Percentiles rank a stretch among this genome's conserved stretches.
Conservation (phyloP, 2,888 invertebrate species). For the Cantharis lateralis region DNA sequence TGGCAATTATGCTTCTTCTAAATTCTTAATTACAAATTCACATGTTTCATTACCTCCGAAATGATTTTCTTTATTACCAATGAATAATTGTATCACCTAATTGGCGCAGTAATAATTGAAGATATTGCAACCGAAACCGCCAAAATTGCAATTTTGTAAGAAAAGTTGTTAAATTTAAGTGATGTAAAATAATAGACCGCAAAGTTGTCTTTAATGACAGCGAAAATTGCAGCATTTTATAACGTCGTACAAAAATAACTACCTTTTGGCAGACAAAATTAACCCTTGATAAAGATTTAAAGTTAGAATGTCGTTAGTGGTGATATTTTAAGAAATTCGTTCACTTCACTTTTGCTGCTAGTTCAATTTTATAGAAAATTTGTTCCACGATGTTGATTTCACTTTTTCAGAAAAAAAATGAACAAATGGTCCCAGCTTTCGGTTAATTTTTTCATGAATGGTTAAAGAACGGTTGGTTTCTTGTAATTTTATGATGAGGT, state of each 20-base stretch:
- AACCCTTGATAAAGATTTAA: conserved; percentile 5
- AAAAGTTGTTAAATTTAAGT: background rate
- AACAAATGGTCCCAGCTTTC: background rate
- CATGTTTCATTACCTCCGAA: background rate
- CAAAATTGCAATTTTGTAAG: background rate
- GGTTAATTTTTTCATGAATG: background rate
- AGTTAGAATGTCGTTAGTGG: conserved; percentile 1
- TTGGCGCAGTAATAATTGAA: background rate
- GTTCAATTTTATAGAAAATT: background rate
- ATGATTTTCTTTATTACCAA: background rate
- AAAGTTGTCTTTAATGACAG: conserved; percentile 1
- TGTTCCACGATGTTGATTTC: background rate
- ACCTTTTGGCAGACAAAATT: background rate
- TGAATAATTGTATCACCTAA: background rate
- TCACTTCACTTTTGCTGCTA: background rate
- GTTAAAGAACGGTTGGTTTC: too few species aligned
- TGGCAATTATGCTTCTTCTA: background rate
- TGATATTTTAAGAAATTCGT: conserved; percentile 5
- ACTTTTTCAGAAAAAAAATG: background rate
- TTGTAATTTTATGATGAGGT: background rate
- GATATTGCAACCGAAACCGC: background rate
- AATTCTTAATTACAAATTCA: background rate
- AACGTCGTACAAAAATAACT: background rate
- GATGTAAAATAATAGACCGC: background rate
- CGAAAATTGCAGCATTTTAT: background rate